phyloP scores from a whole-genome alignment of 2,888 invertebrate genomes.

The Drosophila mayaguana region DNA sequence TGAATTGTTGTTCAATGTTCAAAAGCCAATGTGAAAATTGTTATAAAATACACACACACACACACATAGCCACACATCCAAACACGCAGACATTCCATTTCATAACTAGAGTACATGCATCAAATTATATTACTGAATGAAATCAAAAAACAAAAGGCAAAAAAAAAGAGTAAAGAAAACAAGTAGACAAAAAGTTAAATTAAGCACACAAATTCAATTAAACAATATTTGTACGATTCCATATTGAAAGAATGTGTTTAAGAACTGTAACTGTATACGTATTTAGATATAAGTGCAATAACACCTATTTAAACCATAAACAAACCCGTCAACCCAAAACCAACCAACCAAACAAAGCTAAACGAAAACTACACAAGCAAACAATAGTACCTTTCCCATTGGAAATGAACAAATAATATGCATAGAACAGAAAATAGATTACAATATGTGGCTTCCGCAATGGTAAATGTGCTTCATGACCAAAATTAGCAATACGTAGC shows the following conservation, averaged over 20 bases:
- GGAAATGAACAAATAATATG: conserved; percentile 36
- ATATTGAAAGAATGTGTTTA: conserved; percentile 58
- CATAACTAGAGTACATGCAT: conserved; percentile 28
- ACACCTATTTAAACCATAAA: conserved; percentile 45
- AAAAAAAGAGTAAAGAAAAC: not conserved
- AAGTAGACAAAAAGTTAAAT: conserved; percentile 44
- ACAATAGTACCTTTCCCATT: conserved; percentile 75
- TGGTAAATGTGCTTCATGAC: conserved; percentile 1
- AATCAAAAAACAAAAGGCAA: not conserved
- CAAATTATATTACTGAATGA: conserved; percentile 23
- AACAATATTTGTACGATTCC: conserved; percentile 42
- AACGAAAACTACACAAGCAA: conserved; percentile 58
- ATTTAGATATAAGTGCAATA: conserved; percentile 73
- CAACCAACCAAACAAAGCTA: conserved; percentile 43
- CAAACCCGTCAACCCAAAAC: conserved; percentile 47
- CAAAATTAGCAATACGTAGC: not conserved
- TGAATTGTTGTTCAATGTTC: conserved; percentile 61
- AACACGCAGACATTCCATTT: conserved; percentile 48
- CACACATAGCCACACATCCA: conserved; percentile 16
- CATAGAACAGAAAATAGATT: conserved; percentile 15
- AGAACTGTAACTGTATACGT: conserved; percentile 73
- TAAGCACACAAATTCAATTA: conserved; percentile 29
- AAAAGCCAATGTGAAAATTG: conserved; percentile 44
- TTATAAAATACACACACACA: conserved; percentile 41
- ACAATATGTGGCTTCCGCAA: conserved; percentile 15